phyloP scores from a whole-genome alignment of 2,888 invertebrate species.

The Idaea biselata region DNA sequence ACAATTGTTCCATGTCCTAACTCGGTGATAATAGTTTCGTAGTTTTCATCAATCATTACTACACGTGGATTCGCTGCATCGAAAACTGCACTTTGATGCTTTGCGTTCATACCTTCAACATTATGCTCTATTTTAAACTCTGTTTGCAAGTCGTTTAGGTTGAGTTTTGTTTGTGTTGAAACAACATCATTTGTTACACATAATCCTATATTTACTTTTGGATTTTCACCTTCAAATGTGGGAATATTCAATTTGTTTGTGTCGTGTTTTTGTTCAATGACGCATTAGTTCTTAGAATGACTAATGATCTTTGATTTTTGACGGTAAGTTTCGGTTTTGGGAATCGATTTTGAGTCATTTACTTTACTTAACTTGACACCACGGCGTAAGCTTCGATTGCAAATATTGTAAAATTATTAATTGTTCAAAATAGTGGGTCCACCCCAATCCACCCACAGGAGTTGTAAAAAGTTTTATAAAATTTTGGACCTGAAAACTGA shows the following conservation, averaged over 20 bases:
- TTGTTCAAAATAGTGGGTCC: too few relatives aligned
- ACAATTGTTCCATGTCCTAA: slow-evolving; percentile 66
- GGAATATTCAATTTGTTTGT: slow-evolving; percentile 78
- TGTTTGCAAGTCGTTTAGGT: slow-evolving; percentile 34
- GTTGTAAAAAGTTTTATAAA: too few relatives aligned
- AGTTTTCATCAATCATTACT: slow-evolving; percentile 74
- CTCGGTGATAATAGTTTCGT: slow-evolving; percentile 66
- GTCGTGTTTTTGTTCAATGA: slow-evolving; percentile 78
- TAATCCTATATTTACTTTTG: slow-evolving; percentile 71
- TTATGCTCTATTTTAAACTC: slow-evolving; percentile 21
- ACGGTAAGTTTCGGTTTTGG: slow-evolving; percentile 22
- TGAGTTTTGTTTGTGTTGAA: slow-evolving; percentile 30
- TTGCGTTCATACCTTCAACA: slow-evolving; percentile 55
- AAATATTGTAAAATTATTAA: background rate
- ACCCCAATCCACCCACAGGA: too few relatives aligned
- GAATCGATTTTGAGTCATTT: background rate
- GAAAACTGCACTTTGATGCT: slow-evolving; percentile 69
- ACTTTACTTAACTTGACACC: background rate
- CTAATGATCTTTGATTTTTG: slow-evolving; percentile 63
- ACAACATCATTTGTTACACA: slow-evolving; percentile 63
- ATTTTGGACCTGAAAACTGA: too few relatives aligned
- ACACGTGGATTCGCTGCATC: slow-evolving; percentile 70
- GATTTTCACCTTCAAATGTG: slow-evolving; percentile 78
- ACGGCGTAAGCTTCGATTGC: background rate
- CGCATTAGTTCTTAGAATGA: slow-evolving; percentile 67